Percentiles rank a stretch among this genome's conserved stretches.
Conservation (phyloP, 92 coral and sea anemone genomes). For the Umimayanthus kanabou region DNA sequence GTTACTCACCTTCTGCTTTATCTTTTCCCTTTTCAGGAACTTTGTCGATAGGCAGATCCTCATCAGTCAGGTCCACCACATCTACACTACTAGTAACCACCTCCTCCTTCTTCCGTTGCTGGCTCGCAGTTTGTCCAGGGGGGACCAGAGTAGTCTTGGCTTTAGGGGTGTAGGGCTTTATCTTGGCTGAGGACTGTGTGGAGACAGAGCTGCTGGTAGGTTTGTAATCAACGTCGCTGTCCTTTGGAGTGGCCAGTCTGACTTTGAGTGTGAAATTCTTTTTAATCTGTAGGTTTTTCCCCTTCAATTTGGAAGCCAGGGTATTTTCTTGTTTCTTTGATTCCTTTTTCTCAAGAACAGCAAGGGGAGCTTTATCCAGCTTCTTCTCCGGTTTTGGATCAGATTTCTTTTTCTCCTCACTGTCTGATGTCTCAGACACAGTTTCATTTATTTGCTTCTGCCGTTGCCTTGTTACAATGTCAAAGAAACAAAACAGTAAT, state of each 20-base stretch:
- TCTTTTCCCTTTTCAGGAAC: slow-evolving; percentile 5
- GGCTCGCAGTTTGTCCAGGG: background rate
- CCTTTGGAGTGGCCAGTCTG: background rate
- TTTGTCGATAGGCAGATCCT: slow-evolving; percentile 24
- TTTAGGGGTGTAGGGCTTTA: slow-evolving; percentile 15
- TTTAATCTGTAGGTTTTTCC: slow-evolving; percentile 12
- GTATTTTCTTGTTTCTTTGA: slow-evolving; percentile 7
- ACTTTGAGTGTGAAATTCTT: background rate
- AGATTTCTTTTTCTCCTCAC: slow-evolving; percentile 27
- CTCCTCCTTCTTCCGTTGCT: background rate
- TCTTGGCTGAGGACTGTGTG: slow-evolving; percentile 31
- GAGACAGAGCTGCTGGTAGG: background rate
- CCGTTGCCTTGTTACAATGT: slow-evolving; percentile 29
- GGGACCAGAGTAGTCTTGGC: slow-evolving; percentile 12
- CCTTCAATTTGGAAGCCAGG: background rate
- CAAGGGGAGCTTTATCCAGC: background rate
- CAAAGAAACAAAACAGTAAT: background rate
- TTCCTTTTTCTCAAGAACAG: background rate
- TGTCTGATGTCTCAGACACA: slow-evolving; percentile 6
- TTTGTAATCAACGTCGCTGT: background rate
- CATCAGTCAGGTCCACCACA: slow-evolving; percentile 20
- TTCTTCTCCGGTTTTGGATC: slow-evolving; percentile 17
- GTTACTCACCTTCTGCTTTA: no score
- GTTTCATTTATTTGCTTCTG: slow-evolving; percentile 18
- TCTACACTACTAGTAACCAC: slow-evolving; percentile 24